phyloP scores from a whole-genome alignment of 1,140 invertebrate species.

The Scaptomyza montana region DNA sequence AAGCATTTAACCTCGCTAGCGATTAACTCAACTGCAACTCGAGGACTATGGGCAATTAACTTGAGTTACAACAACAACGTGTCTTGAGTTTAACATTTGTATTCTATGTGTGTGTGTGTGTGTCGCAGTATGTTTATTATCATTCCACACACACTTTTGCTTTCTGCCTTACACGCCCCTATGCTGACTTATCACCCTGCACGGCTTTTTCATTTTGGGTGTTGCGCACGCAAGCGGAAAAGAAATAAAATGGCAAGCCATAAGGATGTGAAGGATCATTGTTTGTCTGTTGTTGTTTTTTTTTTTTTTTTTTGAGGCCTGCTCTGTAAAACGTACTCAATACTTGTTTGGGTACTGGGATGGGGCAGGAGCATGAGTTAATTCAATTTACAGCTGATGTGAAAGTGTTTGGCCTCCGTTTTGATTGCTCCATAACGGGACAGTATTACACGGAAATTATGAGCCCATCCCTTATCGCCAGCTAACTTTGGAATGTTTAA shows the following conservation, averaged over 20 bases:
- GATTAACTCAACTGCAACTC: conserved; percentile 61
- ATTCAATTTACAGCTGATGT: conserved; percentile 68
- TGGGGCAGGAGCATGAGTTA: conserved; percentile 17
- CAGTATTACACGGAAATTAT: conserved; percentile 29
- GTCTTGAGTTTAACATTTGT: conserved; percentile 27
- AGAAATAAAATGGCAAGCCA: conserved; percentile 26
- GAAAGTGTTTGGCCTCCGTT: conserved; percentile 32
- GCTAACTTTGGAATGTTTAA: conserved; percentile 40
- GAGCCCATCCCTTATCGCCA: conserved; percentile 19
- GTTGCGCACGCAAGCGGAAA: conserved; percentile 58
- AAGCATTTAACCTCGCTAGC: conserved; percentile 33
- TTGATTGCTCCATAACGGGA: conserved; percentile 40
- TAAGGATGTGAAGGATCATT: conserved; percentile 14
- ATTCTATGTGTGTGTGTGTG: not conserved
- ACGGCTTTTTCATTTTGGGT: conserved; percentile 23
- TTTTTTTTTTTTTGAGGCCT: not conserved
- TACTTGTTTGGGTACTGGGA: not conserved
- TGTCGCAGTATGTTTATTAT: conserved; percentile 49
- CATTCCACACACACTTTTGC: conserved; percentile 23
- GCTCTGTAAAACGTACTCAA: conserved; percentile 39
- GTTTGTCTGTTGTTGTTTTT: not conserved
- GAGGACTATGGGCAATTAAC: conserved; percentile 62
- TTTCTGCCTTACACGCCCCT: conserved; percentile 4
- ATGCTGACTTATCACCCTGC: conserved; percentile 17
- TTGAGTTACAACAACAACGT: conserved; percentile 53